Conservation (phyloP, 2,797 vertebrate species). For the Tiaroga cobitis region DNA sequence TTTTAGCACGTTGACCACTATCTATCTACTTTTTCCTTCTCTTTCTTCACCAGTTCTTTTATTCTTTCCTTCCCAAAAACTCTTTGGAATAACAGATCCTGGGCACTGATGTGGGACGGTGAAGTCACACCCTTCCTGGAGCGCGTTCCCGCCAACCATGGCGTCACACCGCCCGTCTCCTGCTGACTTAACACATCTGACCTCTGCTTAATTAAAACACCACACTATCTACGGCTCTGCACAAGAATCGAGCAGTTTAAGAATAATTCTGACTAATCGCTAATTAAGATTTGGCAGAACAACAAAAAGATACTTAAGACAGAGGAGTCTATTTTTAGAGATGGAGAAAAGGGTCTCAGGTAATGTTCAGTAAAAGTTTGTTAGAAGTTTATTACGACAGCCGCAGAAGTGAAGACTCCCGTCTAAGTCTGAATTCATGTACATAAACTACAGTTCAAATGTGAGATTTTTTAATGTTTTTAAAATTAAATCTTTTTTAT, state of each 20-base stretch:
- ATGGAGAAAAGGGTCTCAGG: conserved; percentile 45
- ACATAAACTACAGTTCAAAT: neutral
- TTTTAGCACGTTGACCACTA: neutral
- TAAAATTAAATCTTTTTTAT: neutral
- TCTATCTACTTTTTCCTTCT: neutral
- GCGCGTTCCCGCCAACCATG: conserved; percentile 69
- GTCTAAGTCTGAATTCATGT: neutral
- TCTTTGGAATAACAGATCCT: conserved; percentile 3
- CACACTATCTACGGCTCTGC: conserved; percentile 75
- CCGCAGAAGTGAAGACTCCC: neutral
- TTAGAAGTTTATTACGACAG: conserved; percentile 48
- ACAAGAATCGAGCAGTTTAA: conserved; percentile 68
- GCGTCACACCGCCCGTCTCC: conserved; percentile 66
- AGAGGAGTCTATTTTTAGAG: conserved; percentile 72
- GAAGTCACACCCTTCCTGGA: conserved; percentile 15
- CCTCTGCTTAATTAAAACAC: conserved; percentile 85
- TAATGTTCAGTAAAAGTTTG: conserved; percentile 43
- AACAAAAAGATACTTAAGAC: conserved; percentile 75
- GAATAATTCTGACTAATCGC: conserved; percentile 79
- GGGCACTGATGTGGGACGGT: conserved; percentile 7
- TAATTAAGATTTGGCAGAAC: conserved; percentile 78
- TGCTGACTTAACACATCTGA: conserved; percentile 82
- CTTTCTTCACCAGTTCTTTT: neutral
- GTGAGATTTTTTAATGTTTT: neutral
- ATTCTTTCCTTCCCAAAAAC: conserved; percentile 46